A percentile compares a stretch with the other conserved stretches of the same genome.
These are phyloP conservation scores for Diadegma fenestrale DNA, from an alignment of 2,888 invertebrate species.

Conservation along the genomic window DNA sequence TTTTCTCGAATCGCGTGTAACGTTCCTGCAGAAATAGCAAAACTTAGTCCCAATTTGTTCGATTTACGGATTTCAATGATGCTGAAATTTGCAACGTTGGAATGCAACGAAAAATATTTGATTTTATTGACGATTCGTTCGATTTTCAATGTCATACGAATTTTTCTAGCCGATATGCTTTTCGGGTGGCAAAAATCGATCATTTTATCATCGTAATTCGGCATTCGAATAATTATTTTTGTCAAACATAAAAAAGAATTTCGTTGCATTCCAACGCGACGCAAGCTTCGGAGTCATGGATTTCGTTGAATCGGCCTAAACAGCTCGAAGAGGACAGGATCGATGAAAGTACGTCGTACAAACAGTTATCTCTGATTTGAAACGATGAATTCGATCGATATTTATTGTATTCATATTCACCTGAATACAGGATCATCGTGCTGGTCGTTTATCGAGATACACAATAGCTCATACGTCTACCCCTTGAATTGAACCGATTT, in stretches of 20 bases:
- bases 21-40: neutral
- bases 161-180: too few relatives aligned
- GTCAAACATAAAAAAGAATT: too few relatives aligned
- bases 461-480: constrained; percentile 9
- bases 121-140: too few relatives aligned
- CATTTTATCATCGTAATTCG: too few relatives aligned
- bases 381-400: constrained; percentile 70
- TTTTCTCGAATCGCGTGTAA: neutral
- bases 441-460: neutral
- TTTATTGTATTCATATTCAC: constrained; percentile 73
- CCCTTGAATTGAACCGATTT: constrained; percentile 38
- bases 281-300: too few relatives aligned
- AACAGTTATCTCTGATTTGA: neutral
- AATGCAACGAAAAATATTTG: too few relatives aligned
- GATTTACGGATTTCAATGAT: neutral
- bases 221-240: too few relatives aligned
- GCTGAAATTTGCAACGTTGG: too few relatives aligned
- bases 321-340: neutral
- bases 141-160: too few relatives aligned
- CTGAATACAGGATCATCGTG: constrained; percentile 51
- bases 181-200: too few relatives aligned
- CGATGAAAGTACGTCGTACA: neutral
- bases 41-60: neutral
- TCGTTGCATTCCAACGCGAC: too few relatives aligned
- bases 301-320: neutral